Conservation (phyloP, 2,113 vertebrate genomes). For the Heptranchias perlo region DNA sequence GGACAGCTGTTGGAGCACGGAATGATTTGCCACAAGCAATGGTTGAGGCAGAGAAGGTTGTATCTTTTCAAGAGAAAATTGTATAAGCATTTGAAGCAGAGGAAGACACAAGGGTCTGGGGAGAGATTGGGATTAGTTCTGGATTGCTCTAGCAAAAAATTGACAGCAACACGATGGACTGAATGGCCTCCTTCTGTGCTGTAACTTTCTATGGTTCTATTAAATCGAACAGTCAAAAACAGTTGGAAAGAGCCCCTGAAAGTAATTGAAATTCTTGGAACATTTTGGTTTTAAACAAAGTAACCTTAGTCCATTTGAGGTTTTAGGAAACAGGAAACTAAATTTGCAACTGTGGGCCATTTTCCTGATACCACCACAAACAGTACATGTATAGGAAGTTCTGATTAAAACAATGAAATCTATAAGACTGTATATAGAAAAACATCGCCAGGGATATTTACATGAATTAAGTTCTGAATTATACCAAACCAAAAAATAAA, state of each 20-base stretch:
- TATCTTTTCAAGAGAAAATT: not conserved
- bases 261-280: not conserved
- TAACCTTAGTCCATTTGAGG: not conserved
- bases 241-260: not conserved
- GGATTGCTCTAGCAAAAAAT: not conserved
- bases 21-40: not conserved
- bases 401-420: not conserved
- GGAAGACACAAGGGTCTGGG: not conserved
- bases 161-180: not conserved
- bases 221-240: not conserved
- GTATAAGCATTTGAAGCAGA: not conserved
- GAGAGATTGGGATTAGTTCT: not conserved
- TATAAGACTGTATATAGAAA: not conserved
- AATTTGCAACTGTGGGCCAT: not conserved
- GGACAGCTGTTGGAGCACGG: not conserved
- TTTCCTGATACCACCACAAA: not conserved
- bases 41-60: not conserved
- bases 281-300: not conserved
- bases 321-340: not conserved
- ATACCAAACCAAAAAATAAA: not conserved
- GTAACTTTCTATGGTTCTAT: not conserved
- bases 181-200: not conserved
- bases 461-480: not conserved
- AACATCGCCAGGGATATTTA: not conserved
- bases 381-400: too few species aligned